Evolutionary conservation across 1,140 invertebrate genomes (phyloP).

Genomic region (Atta texana): DNA sequence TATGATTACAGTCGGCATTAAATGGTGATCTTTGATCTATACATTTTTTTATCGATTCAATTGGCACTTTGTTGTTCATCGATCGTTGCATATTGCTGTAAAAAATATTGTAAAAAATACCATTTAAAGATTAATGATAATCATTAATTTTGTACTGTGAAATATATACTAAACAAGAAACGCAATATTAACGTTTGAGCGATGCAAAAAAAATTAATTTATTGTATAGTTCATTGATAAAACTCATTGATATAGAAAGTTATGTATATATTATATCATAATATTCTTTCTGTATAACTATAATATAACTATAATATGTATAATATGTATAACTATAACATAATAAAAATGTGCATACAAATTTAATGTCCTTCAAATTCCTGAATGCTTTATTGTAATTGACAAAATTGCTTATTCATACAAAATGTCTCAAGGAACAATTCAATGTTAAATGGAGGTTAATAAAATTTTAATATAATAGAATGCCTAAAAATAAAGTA

Average conservation of each 20-base stretch:
- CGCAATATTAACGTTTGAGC: background rate
- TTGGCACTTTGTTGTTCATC: background rate
- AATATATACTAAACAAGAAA: too few species aligned
- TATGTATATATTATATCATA: background rate
- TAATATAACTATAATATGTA: too few species aligned
- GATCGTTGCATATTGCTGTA: background rate
- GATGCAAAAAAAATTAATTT: slow-evolving; percentile 15
- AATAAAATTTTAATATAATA: too few species aligned
- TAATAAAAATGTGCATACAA: background rate
- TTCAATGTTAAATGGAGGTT: too few species aligned
- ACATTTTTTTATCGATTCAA: background rate
- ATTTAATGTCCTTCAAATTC: background rate
- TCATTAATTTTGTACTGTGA: background rate
- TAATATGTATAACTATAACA: too few species aligned
- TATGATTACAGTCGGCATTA: background rate
- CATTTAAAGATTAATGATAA: background rate
- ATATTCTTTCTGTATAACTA: background rate
- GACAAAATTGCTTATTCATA: background rate
- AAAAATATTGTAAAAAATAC: too few species aligned
- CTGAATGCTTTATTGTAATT: background rate
- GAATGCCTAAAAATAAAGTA: too few species aligned
- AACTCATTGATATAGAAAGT: background rate
- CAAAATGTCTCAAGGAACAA: background rate
- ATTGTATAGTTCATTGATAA: background rate
- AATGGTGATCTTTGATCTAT: background rate